A percentile compares a stretch with the other conserved stretches of the same genome.
phyloP scores from a whole-genome alignment of 2,113 vertebrate species.

The Mustela nigripes region DNA sequence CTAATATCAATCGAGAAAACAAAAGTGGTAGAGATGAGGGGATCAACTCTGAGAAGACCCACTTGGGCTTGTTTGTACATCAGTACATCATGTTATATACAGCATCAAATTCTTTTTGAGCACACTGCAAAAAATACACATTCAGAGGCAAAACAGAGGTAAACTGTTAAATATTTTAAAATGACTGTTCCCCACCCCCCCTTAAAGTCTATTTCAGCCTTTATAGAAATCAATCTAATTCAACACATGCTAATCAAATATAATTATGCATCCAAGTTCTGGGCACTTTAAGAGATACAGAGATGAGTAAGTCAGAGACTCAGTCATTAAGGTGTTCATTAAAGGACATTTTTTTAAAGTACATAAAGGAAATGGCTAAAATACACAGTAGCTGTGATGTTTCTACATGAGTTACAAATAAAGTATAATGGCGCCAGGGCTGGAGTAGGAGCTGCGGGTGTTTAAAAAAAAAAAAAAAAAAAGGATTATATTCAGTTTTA shows the following conservation, averaged over 20 bases:
- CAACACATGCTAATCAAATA: slow-evolving; percentile 59
- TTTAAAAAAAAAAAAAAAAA: neutral
- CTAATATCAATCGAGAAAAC: neutral
- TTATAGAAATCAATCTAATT: slow-evolving; percentile 15
- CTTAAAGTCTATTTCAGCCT: slow-evolving; percentile 3
- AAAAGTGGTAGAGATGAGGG: neutral
- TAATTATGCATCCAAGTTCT: slow-evolving; percentile 32
- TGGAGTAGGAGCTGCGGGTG: neutral
- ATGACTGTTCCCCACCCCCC: neutral
- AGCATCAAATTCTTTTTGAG: neutral
- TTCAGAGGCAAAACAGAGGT: neutral
- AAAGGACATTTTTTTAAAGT: neutral
- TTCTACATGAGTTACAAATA: neutral
- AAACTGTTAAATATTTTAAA: slow-evolving; percentile 36
- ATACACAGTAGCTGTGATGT: neutral
- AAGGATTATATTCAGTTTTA: neutral
- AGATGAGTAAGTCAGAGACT: slow-evolving; percentile 45
- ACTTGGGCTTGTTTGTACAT: neutral
- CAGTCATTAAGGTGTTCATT: slow-evolving; percentile 24
- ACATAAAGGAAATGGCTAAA: slow-evolving; percentile 5
- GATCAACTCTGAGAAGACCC: neutral
- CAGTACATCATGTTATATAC: neutral
- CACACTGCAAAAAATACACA: neutral
- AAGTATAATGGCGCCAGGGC: neutral
- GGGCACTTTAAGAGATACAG: neutral